These are phyloP conservation scores for Automeris io DNA, from an alignment of 2,888 invertebrate genomes.

Conservation along the genomic window DNA sequence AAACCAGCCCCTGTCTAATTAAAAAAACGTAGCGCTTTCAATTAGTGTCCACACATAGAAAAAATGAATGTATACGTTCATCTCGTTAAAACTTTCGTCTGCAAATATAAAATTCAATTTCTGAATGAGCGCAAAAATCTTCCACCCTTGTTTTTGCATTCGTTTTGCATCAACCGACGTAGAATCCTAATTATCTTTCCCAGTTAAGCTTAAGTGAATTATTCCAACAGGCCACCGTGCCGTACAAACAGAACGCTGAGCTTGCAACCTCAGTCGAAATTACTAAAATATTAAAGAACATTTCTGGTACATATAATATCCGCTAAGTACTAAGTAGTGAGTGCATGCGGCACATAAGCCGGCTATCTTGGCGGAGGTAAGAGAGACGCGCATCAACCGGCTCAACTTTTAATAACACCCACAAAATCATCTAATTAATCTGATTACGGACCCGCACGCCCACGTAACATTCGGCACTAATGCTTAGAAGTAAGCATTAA, in stretches of 20 bases:
- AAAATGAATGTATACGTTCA: constrained; percentile 47
- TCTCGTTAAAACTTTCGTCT: constrained; percentile 70
- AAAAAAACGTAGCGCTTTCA: constrained; percentile 46
- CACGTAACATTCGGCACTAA: constrained; percentile 57
- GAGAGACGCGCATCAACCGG: constrained; percentile 60
- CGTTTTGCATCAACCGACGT: constrained; percentile 74
- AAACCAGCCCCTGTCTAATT: constrained; percentile 34
- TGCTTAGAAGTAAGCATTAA: constrained; percentile 62
- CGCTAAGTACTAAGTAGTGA: constrained; percentile 68
- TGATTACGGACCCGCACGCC: constrained; percentile 63
- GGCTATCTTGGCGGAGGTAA: constrained; percentile 67
- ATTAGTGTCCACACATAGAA: constrained; percentile 49
- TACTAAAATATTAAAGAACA: constrained; percentile 75
- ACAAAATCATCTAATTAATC: constrained; percentile 74
- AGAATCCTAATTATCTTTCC: constrained; percentile 77
- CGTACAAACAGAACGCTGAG: constrained; percentile 71
- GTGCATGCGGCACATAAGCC: constrained; percentile 61
- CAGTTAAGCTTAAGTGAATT: constrained; percentile 77
- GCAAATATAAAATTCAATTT: constrained; percentile 75
- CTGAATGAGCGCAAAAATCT: constrained; percentile 73
- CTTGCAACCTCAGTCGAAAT: constrained; percentile 75
- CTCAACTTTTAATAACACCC: constrained; percentile 75
- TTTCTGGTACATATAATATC: constrained; percentile 68
- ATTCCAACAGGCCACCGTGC: constrained; percentile 72
- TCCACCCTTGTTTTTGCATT: constrained; percentile 70